Evolutionary conservation across 1,140 invertebrate genomes (phyloP), one percentile per base, ranked within the genome.

Genomic region (Orussus abietinus): DNA sequence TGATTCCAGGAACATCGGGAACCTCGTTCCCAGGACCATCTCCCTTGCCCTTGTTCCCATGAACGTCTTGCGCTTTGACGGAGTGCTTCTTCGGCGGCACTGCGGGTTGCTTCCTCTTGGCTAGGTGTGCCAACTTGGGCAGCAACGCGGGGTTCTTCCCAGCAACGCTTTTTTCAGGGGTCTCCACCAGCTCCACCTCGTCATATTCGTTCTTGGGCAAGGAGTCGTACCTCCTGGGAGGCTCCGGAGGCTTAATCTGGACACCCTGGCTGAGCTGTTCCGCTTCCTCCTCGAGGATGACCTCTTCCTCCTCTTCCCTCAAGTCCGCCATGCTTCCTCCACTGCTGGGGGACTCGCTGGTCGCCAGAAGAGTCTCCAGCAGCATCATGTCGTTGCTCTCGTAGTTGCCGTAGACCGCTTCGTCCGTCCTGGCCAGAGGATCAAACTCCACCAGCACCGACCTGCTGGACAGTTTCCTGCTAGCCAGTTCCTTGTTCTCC

Each of bases 181-280:
- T 32, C 25, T 65, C 60, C 0, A 59, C 35, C 21, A 57, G 50
- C 17, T 69, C 68, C 0, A 65, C 59, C 11, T 64, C 62, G 31
- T 71, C 66, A 31, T 68, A 68, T 5, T 69, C 65, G 37, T 64
- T 59, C 26, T 69, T 69, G 0, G 68, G 68, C 11, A 71, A 40
- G 0, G 76, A 77, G 46, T 77, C 74, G 25, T 68, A 69, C 36
- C 76, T 58, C 19, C 61, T 66, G 3, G 77, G 77, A 4, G 75
- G 75, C 13, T 67, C 51, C 7, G 76, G 76, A 4, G 75, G 74
- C 62, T 46, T 68, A 63, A n/a, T 38, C 31, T 36, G 59, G 49
- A 1, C 62, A n/a, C n/a, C 52, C 49, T 66, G 56, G 46, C 64
- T 57, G 20, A 57, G 62, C 49, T 69, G 57, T 48, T 64, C 62